Evolutionary conservation across 2,113 vertebrate species (phyloP).

Genomic region (Neomonachus schauinslandi): DNA sequence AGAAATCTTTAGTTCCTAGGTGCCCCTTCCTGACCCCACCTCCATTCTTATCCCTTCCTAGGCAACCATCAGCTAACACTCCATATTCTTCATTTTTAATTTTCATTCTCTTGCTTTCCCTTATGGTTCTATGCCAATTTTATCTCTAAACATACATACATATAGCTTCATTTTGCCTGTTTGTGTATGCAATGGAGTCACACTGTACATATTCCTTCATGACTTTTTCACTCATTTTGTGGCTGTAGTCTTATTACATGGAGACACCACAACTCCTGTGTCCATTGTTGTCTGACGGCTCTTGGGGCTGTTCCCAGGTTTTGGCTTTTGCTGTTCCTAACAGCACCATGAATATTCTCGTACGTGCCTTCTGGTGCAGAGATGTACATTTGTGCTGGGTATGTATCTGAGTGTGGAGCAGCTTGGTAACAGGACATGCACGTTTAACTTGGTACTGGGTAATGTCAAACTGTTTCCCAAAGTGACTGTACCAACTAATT

Average conservation of each 20-base stretch:
- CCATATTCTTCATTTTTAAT: not conserved
- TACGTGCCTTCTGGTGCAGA: too few species aligned
- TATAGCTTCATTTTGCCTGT: too few species aligned
- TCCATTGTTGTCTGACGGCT: not conserved
- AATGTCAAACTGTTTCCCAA: not conserved
- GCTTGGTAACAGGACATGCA: not conserved
- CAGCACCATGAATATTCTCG: not conserved
- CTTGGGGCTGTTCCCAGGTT: not conserved
- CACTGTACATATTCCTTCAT: not conserved
- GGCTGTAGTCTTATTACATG: not conserved
- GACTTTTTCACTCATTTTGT: not conserved
- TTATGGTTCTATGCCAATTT: not conserved
- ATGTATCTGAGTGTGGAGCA: not conserved
- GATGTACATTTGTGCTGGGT: too few species aligned
- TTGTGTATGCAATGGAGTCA: not conserved
- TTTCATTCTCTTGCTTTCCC: not conserved
- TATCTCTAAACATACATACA: not conserved
- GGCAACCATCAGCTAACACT: not conserved
- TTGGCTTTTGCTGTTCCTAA: too few species aligned
- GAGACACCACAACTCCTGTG: not conserved
- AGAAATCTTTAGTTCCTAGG: not conserved
- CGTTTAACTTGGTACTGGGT: not conserved
- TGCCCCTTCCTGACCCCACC: not conserved
- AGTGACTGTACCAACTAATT: not conserved
- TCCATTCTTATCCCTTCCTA: not conserved